Evolutionary conservation across 2,113 vertebrate genomes (phyloP).

Genomic region (Epinephelus cyanopodus): DNA sequence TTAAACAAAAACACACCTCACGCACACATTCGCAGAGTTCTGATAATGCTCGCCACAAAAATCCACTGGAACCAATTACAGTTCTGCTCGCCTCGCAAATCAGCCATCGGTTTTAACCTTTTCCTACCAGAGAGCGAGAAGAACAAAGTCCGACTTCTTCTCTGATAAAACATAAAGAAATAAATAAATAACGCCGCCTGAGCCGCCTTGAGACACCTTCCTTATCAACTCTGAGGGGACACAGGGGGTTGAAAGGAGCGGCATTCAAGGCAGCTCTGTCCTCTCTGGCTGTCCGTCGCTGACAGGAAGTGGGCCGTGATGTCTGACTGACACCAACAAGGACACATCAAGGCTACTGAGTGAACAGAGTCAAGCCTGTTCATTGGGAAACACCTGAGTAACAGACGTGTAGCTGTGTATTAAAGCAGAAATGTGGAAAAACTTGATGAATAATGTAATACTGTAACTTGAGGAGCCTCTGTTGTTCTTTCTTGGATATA

Average conservation of each 20-base stretch:
- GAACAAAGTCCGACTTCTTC: slow-evolving; percentile 48
- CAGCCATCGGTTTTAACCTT: slow-evolving; percentile 59
- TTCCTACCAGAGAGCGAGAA: slow-evolving; percentile 33
- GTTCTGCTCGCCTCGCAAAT: slow-evolving; percentile 55
- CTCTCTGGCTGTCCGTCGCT: background rate
- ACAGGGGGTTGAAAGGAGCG: background rate
- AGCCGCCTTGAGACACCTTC: background rate
- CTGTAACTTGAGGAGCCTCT: too few relatives aligned
- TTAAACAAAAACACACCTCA: slow-evolving; percentile 20
- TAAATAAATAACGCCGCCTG: background rate
- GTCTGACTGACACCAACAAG: slow-evolving; percentile 19
- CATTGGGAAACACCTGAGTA: background rate
- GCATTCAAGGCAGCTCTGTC: background rate
- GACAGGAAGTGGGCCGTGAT: slow-evolving; percentile 1
- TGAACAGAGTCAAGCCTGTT: background rate
- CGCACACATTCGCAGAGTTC: slow-evolving; percentile 26
- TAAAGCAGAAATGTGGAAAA: background rate
- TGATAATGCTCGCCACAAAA: slow-evolving; percentile 68
- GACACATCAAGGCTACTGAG: background rate
- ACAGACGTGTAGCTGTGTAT: background rate
- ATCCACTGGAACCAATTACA: slow-evolving; percentile 75
- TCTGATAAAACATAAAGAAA: slow-evolving; percentile 15
- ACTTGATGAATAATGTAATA: too few relatives aligned
- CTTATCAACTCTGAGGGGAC: background rate
- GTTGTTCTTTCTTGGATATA: too few relatives aligned